Evolutionary conservation across 1,140 invertebrate genomes (phyloP), one percentile per base, ranked within the genome.

Genomic region (Pachyrhynchus sulphureomaculatus): DNA sequence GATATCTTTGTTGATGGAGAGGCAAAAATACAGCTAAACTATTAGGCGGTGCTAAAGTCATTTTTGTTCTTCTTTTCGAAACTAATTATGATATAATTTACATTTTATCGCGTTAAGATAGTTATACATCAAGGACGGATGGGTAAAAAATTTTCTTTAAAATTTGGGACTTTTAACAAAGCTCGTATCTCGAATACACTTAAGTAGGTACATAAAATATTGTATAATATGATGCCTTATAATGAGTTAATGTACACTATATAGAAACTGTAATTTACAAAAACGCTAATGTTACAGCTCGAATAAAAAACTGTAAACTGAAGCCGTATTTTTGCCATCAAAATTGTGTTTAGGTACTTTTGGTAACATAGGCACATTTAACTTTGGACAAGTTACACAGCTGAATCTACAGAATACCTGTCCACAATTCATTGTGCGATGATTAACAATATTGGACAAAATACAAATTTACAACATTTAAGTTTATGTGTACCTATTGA

Each of bases 11-110:
- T 65, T 55, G 65, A 53, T 62, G 62, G 47, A 68, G 61, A 69
- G 72, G 70, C 70, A 74, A 74, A 72, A 74, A 72, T 72, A 72
- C 69, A 72, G 69, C 72, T 70, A 70, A 26, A 39, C 57, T 60
- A 41, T 17, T 52, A 52, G 33, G 39, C 29, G 37, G 37, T 36
- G 34, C 36, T 54, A 54, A 41, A 45, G 9, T 12, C 17, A n/a
- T 39, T 29, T 24, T 26, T 6, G 26, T 4, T 20, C 10, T 54
- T 18, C 24, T 49, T 10, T 5, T 18, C 45, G 15, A 9, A 15
- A 29, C 42, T 41, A 54, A 41, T 54, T 20, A 45, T 56, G 26
- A 26, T 53, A 26, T 53, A 57, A 47, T 58, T 23, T 45, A 34
- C 56, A 41, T 49, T 17, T 48, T 39, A 34, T 33, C 42, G 21